These are phyloP conservation scores for Zonitis immaculata DNA, from an alignment of 2,888 invertebrate species.

Conservation along the genomic window DNA sequence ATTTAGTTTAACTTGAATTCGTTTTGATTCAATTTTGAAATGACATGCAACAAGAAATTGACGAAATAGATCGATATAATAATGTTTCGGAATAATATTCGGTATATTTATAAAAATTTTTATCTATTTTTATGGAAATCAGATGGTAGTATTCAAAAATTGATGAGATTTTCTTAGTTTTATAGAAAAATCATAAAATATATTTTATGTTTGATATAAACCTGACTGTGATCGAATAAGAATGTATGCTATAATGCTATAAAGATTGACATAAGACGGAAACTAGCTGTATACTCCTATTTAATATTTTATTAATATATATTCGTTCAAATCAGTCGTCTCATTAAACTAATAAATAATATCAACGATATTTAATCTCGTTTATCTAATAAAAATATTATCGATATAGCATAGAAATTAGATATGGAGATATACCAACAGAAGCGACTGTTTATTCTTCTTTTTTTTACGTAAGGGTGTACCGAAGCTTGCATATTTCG, in stretches of 20 bases:
- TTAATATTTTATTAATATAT: slow-evolving; percentile 19
- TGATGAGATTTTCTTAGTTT: slow-evolving; percentile 26
- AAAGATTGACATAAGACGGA: slow-evolving; percentile 28
- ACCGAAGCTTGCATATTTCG: neutral
- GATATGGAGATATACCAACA: neutral
- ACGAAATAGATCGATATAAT: slow-evolving; percentile 5
- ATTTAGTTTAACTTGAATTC: slow-evolving; percentile 26
- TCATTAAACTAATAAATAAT: slow-evolving; percentile 8
- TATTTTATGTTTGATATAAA: slow-evolving; percentile 27
- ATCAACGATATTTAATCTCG: neutral
- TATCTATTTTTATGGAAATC: slow-evolving; percentile 11
- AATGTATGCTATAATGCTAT: slow-evolving; percentile 23
- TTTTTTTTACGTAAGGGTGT: neutral
- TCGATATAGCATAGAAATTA: too few species aligned
- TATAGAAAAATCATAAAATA: slow-evolving; percentile 28
- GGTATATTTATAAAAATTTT: neutral
- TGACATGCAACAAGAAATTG: slow-evolving; percentile 26
- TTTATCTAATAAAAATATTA: too few species aligned
- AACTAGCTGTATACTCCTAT: slow-evolving; percentile 22
- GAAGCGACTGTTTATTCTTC: neutral
- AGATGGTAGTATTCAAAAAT: slow-evolving; percentile 22
- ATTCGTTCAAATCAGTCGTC: slow-evolving; percentile 7
- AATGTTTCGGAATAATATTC: neutral
- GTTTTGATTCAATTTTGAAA: slow-evolving; percentile 29
- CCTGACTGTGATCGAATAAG: slow-evolving; percentile 24